phyloP scores from a whole-genome alignment of 2,113 vertebrate genomes.

The Phodopus roborovskii region DNA sequence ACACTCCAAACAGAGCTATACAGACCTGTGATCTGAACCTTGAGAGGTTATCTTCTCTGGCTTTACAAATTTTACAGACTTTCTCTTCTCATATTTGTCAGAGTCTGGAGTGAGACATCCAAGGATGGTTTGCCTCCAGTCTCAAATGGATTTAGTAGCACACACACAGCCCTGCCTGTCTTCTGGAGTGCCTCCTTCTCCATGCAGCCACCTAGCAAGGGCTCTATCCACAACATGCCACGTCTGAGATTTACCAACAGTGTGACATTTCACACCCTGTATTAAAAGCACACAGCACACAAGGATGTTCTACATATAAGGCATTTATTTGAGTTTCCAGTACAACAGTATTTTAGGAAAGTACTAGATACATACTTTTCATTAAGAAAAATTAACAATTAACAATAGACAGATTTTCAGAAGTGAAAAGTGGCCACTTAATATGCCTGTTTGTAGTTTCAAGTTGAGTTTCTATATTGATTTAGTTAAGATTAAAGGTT shows the following conservation, averaged over 20 bases:
- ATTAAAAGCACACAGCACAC: constrained; percentile 57
- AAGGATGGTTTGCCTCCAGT: background rate
- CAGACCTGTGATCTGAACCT: background rate
- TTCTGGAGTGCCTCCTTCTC: background rate
- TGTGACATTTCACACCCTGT: background rate
- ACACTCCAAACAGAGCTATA: too few species aligned
- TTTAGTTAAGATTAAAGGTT: constrained; percentile 40
- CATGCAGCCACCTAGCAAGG: background rate
- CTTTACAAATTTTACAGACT: background rate
- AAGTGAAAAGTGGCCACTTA: constrained; percentile 63
- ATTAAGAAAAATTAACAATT: constrained; percentile 63
- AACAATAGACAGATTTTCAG: constrained; percentile 45
- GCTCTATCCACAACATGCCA: background rate
- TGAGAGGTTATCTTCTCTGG: background rate
- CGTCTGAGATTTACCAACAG: background rate
- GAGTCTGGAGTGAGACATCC: background rate
- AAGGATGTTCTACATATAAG: constrained; percentile 82
- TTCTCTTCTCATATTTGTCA: background rate
- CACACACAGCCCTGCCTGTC: background rate
- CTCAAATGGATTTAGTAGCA: background rate
- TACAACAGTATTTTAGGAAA: constrained; percentile 88
- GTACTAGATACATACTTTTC: constrained; percentile 77
- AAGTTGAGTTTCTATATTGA: constrained; percentile 54
- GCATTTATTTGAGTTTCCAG: constrained; percentile 86
- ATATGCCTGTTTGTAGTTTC: background rate